Base-by-base conservation (phyloP, 2,797 vertebrate species). In the Gymnothorax javanicus region DNA sequence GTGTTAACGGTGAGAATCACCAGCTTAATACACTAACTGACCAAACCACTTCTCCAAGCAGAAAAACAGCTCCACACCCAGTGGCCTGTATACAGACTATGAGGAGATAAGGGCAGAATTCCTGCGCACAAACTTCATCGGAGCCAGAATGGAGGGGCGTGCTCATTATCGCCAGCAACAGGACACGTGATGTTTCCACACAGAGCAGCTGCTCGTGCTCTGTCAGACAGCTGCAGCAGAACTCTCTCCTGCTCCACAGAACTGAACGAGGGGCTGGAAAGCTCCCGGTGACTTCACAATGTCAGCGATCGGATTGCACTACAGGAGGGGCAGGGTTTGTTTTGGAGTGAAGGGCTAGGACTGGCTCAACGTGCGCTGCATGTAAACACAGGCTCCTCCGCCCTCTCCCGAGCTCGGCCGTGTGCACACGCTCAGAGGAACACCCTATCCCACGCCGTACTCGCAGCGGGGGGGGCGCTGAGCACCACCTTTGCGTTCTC, bases 331-430 rank as follows among this genome's bases (percentile, higher is more conserved):
- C 50, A 90, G 93, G 91, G 87, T 94, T 94, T 94, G 93, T 93
- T 94, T 92, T 93, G 89, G 85, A 89, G 83, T 88, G 86, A 77
- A 86, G 90, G 88, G 82, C 86, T 83, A 87, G 87, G 87, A 90
- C 84, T 86, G 62, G 83, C 86, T 91, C 86, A 90, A 89, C 85
- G 90, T 94, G 92, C 90, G 88, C 88, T 87, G 92, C 93, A 94
- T 94, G 94, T 94, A 95, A 95, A 95, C 94, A 95, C 90, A 82
- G 91, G 84, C 91, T 85, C 89, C 83, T 86, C 90, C 92, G 90
- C 73, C 86, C 84, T 83, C 73, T 64, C 75, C 88, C 86, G 79
- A 1, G 83, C 69, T 81, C 27, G 50, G 64, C 43, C 27, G 13
- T 58, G 73, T 75, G 60, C 59, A 62, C 13, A 20, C 59, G 59